Evolutionary conservation across 2,797 vertebrate genomes (phyloP).

Genomic region (Tapera naevia): DNA sequence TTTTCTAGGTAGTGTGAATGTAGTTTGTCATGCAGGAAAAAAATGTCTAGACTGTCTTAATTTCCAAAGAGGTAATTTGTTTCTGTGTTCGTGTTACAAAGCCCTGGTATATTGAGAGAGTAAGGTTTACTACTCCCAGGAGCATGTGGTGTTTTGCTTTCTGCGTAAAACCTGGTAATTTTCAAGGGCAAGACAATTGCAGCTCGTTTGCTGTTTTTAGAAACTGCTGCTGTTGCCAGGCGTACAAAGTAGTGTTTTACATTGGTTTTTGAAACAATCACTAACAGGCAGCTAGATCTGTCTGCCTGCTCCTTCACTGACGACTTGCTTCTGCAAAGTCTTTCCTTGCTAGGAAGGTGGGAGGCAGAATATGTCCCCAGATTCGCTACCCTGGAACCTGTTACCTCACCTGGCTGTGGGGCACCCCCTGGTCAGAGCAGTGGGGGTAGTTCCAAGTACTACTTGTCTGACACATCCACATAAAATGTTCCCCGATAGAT

Average conservation of each 20-base stretch:
- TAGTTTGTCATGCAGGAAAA: background rate
- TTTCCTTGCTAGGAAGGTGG: background rate
- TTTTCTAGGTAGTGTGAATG: background rate
- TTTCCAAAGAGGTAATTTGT: background rate
- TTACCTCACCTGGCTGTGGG: background rate
- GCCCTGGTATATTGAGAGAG: background rate
- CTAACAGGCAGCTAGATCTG: background rate
- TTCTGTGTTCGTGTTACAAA: background rate
- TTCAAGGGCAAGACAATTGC: background rate
- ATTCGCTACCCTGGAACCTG: accelerated
- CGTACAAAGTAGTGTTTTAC: background rate
- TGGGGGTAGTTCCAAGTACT: accelerated
- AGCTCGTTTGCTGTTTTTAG: background rate
- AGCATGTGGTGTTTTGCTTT: background rate
- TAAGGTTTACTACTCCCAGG: background rate
- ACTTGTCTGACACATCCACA: background rate
- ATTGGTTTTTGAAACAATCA: background rate
- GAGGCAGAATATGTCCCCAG: background rate
- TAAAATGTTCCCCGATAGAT: background rate
- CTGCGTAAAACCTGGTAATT: background rate
- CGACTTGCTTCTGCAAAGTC: background rate
- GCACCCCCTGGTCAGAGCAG: too few species aligned
- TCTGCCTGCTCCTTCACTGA: background rate
- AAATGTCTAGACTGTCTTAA: background rate
- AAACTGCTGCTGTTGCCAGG: background rate